Conservation (phyloP, 2,888 invertebrate genomes). For the Stenotaenia linearis region DNA sequence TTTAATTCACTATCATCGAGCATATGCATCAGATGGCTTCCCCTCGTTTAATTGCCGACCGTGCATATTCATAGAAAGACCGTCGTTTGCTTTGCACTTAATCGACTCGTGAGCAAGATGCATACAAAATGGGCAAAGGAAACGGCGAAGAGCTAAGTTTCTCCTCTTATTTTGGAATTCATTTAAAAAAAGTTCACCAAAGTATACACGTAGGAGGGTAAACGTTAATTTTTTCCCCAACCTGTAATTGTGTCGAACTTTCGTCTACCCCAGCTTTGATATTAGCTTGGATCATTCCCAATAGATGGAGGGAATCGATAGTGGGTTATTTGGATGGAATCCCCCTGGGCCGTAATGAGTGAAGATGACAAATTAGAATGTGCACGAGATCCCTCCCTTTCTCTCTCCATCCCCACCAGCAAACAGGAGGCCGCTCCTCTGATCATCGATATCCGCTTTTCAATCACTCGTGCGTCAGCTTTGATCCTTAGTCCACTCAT, state of each 20-base stretch:
- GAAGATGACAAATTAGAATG: slow-evolving; percentile 15
- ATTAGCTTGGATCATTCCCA: slow-evolving; percentile 15
- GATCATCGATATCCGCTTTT: slow-evolving; percentile 19
- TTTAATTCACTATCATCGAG: neutral
- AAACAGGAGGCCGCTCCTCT: slow-evolving; percentile 11
- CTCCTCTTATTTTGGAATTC: slow-evolving; percentile 6
- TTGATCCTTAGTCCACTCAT: slow-evolving; percentile 19
- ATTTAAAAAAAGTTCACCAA: slow-evolving; percentile 6
- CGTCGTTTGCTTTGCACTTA: slow-evolving; percentile 15
- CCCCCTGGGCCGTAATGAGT: slow-evolving; percentile 15
- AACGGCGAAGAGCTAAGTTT: neutral
- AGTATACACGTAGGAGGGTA: neutral
- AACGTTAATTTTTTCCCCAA: neutral
- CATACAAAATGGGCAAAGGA: slow-evolving; percentile 1
- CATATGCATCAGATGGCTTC: neutral
- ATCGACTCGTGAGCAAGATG: slow-evolving; percentile 6
- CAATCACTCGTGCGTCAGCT: slow-evolving; percentile 1
- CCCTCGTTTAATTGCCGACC: slow-evolving; percentile 10
- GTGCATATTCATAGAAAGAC: slow-evolving; percentile 15
- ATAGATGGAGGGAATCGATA: slow-evolving; percentile 15
- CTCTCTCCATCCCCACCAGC: neutral
- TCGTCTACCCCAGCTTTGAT: neutral
- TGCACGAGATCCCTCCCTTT: neutral
- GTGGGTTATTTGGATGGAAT: slow-evolving; percentile 14
- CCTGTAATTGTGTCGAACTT: neutral